phyloP scores from a whole-genome alignment of 1,140 invertebrate species.

The Vanessa tameamea region DNA sequence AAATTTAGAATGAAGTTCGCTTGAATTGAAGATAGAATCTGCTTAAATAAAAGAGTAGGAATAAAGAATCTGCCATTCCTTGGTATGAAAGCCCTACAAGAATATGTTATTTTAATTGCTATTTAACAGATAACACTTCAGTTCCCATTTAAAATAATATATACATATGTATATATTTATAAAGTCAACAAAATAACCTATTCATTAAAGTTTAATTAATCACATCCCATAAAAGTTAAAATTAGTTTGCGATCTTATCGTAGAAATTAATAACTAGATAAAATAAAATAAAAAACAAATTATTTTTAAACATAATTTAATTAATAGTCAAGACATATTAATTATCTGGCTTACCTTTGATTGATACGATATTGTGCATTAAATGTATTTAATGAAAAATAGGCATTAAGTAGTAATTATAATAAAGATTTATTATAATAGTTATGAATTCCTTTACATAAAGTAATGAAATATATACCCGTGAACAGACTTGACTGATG shows the following conservation, averaged over 20 bases:
- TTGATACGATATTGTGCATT: neutral
- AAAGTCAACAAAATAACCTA: neutral
- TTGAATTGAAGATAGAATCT: conserved; percentile 34
- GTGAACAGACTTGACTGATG: conserved; percentile 58
- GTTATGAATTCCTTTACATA: conserved; percentile 1
- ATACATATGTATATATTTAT: neutral
- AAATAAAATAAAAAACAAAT: neutral
- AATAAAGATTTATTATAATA: neutral
- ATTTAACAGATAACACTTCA: too few species aligned
- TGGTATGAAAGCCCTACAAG: neutral
- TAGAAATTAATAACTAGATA: neutral
- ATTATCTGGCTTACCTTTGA: neutral
- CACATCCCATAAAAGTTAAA: neutral
- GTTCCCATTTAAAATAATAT: neutral
- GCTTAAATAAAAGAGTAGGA: conserved; percentile 19
- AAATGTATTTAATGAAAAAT: neutral
- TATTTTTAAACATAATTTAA: conserved; percentile 3
- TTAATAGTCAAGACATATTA: conserved; percentile 2
- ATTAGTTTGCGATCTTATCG: neutral
- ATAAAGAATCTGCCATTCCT: conserved; percentile 20
- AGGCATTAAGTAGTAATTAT: neutral
- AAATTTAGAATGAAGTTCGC: conserved; percentile 34
- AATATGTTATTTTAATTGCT: too few species aligned
- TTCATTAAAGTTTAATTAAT: conserved; percentile 4
- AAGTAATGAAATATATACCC: conserved; percentile 8